phyloP scores from a whole-genome alignment of 92 coral and sea anemone species.

The Virgularia gustaviana region DNA sequence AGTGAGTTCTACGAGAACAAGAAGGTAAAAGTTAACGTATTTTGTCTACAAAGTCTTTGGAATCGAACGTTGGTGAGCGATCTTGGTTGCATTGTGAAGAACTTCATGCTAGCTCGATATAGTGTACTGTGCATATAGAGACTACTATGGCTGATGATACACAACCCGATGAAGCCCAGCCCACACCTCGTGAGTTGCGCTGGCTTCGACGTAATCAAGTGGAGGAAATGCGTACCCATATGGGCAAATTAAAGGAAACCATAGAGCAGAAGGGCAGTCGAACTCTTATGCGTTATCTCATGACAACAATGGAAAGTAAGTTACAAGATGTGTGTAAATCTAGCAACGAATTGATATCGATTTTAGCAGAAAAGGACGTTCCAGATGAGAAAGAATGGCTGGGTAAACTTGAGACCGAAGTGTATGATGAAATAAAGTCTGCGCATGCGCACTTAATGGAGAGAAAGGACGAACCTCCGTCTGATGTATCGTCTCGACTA shows the following conservation, averaged over 20 bases:
- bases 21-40: too few species aligned
- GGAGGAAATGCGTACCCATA: not conserved
- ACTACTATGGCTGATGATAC: too few species aligned
- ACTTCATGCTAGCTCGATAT: too few species aligned
- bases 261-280: not conserved
- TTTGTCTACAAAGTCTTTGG: too few species aligned
- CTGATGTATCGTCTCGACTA: not conserved
- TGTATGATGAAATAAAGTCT: not conserved
- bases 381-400: not conserved
- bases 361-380: not conserved
- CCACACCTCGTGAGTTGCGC: too few species aligned
- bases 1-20: too few species aligned
- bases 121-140: too few species aligned
- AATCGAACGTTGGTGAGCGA: too few species aligned
- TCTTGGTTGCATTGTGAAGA: too few species aligned
- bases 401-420: not conserved
- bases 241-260: not conserved
- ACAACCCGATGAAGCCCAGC: too few species aligned
- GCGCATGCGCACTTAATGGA: conserved; percentile 18
- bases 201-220: conserved; percentile 1
- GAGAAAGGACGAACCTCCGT: not conserved
- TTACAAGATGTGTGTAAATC: not conserved
- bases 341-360: not conserved
- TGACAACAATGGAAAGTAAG: not conserved
- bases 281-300: conserved; percentile 1